phyloP scores from a whole-genome alignment of 2,888 invertebrate species.

The Tipula helvola region DNA sequence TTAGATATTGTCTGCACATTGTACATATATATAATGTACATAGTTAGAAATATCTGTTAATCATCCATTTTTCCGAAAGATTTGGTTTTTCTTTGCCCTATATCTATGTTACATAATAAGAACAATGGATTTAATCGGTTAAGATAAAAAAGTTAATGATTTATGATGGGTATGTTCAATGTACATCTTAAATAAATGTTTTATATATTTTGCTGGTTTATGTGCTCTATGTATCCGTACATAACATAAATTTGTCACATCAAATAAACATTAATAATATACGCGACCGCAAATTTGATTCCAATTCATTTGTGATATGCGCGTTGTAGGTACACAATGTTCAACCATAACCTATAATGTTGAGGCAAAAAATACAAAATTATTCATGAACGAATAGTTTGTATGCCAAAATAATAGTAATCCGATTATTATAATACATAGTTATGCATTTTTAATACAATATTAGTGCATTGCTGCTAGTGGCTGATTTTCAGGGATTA shows the following conservation, averaged over 20 bases:
- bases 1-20: not conserved
- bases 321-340: not conserved
- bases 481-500: not conserved
- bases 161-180: not conserved
- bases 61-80: not conserved
- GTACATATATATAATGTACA: not conserved
- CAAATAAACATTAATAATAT: not conserved
- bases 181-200: not conserved
- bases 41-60: not conserved
- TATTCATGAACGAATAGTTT: not conserved
- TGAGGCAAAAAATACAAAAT: not conserved
- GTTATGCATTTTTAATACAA: not conserved
- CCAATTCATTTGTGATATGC: not conserved
- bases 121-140: not conserved
- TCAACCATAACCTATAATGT: not conserved
- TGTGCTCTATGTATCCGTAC: not conserved
- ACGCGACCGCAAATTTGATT: not conserved
- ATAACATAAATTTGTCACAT: not conserved
- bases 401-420: not conserved
- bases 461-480: not conserved
- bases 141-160: not conserved
- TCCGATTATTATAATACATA: not conserved
- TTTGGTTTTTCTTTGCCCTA: not conserved
- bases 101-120: not conserved
- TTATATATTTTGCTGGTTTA: too few relatives aligned